A percentile compares a stretch with the other conserved stretches of the same genome.
phyloP scores from a whole-genome alignment of 2,888 invertebrate genomes.

The Lysandra coridon region DNA sequence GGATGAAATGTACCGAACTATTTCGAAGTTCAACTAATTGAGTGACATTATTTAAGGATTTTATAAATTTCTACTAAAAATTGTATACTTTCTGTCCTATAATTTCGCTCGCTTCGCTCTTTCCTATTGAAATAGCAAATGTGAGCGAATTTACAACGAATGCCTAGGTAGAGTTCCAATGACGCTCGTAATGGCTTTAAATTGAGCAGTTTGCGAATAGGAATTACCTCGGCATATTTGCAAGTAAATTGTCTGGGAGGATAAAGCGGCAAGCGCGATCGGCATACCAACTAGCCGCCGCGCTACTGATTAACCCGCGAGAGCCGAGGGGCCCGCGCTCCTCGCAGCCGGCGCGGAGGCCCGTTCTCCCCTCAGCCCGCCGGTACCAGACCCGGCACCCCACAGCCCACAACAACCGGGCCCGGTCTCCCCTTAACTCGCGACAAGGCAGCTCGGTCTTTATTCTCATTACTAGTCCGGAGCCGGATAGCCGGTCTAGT shows the following conservation, averaged over 20 bases:
- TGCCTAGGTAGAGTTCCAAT: background rate
- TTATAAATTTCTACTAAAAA: too few species aligned
- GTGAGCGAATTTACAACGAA: background rate
- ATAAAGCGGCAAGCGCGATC: background rate
- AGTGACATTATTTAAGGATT: background rate
- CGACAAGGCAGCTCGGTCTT: background rate
- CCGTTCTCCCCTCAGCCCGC: background rate
- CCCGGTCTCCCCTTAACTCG: background rate
- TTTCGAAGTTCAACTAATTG: background rate
- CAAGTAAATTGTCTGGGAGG: conserved; percentile 8
- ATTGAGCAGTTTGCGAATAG: background rate
- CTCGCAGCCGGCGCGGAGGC: too few species aligned
- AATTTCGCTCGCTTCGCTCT: background rate
- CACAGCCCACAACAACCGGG: background rate
- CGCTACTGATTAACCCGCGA: conserved; percentile 2
- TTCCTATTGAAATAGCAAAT: background rate
- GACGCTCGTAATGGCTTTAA: conserved; percentile 10
- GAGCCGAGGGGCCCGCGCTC: background rate
- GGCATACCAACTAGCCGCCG: conserved; percentile 19
- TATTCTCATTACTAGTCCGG: conserved; percentile 9
- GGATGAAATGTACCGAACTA: too few species aligned
- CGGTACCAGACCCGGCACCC: background rate
- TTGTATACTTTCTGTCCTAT: background rate
- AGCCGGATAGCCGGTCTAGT: background rate
- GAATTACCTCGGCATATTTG: conserved; percentile 6